Evolutionary conservation across 2,888 invertebrate species (phyloP).

Genomic region (Cybosia mesomella): DNA sequence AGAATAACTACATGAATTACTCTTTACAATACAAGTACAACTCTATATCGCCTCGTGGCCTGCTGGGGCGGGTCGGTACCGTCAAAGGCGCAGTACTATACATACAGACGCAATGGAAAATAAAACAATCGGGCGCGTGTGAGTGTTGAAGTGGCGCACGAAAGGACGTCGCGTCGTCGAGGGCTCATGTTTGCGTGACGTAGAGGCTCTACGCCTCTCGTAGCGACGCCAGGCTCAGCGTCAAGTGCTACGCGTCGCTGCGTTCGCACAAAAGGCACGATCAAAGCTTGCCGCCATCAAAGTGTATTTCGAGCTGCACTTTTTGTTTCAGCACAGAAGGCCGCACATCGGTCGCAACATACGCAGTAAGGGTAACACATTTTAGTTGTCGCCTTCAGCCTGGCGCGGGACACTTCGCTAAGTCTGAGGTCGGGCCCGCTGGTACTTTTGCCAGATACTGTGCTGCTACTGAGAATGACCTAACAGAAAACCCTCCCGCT

Average conservation of each 20-base stretch:
- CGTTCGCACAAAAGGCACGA: slow-evolving; percentile 19
- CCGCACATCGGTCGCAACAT: background rate
- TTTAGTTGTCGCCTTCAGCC: background rate
- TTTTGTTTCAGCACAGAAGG: background rate
- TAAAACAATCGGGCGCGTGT: background rate
- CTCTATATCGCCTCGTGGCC: too few relatives aligned
- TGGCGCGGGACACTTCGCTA: too few relatives aligned
- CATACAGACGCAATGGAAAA: background rate
- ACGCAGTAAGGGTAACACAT: background rate
- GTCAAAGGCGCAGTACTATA: too few relatives aligned
- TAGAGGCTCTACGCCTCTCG: slow-evolving; percentile 16
- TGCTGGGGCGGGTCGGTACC: too few relatives aligned
- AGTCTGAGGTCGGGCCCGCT: too few relatives aligned
- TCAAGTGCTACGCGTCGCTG: slow-evolving; percentile 27
- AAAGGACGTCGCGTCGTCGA: background rate
- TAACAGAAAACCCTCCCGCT: too few relatives aligned
- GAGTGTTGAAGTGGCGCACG: too few relatives aligned
- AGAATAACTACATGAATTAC: too few relatives aligned
- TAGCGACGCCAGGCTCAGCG: slow-evolving; percentile 13
- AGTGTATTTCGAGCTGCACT: slow-evolving; percentile 7
- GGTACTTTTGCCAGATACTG: too few relatives aligned
- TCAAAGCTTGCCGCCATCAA: slow-evolving; percentile 18
- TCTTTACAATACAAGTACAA: too few relatives aligned
- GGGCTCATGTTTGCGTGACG: background rate
- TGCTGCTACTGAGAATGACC: too few relatives aligned